Evolutionary conservation across 2,888 invertebrate species (phyloP), one percentile per base, ranked within the genome.

Genomic region (Noctuana brunneofusca): DNA sequence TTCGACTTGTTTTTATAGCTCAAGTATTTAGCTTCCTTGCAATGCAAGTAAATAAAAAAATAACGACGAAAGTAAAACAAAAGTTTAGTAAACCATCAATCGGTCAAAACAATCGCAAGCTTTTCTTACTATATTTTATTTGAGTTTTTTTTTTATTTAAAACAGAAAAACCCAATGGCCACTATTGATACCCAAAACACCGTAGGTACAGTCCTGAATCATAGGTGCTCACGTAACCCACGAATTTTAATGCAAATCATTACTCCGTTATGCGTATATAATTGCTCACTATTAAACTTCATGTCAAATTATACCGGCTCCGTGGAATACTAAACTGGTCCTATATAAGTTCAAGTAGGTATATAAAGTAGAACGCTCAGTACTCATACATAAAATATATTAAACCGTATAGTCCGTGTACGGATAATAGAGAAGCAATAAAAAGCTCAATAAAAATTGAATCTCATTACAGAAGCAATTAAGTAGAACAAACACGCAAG

Each of bases 401-500:
- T 43, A 32, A n/a, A 59, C 30, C n/a, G 14, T 2, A 41, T 16
- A 41, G 14, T 38, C 6, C 38, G 6, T 16, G 35, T 38, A 60
- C 32, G 22, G 12, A 35, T 54, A 38, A 48, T 54, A 48, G 46
- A 48, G 2, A 20, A 41, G 16, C 18, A 68, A 69, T 72, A 74
- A 76, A 75, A 74, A 70, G 66, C 62, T 67, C 64, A 60, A 71
- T 72, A 71, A 73, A 59, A 73, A 68, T 63, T 65, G 66, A 72
- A 75, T 72, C 72, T 72, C 72, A 75, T 75, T 75, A 73, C 69
- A 70, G 68, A 71, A 64, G 72, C 72, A 75, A 77, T 79, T 72
- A 75, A 71, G 67, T 73, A 74, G 73, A 78, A 78, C 77, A 76
- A 78, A 80, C 73, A 75, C 71, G 78, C 78, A 75, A 71, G 70